These are phyloP conservation scores for Achroia grisella DNA, from an alignment of 1,140 invertebrate genomes.

Conservation along the genomic window DNA sequence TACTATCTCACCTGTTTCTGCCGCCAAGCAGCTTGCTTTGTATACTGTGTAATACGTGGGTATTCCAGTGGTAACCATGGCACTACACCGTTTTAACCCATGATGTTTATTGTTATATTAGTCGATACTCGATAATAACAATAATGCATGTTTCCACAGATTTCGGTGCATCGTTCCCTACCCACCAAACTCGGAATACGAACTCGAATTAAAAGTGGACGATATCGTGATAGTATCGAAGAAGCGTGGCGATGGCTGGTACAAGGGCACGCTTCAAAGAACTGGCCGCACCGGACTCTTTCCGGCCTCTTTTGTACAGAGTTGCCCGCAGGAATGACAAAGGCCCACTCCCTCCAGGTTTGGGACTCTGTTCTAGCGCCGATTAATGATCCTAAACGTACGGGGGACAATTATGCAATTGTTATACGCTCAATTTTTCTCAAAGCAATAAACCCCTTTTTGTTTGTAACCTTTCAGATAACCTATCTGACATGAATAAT, in stretches of 20 bases:
- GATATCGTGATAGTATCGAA: conserved; percentile 94
- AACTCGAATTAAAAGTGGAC: conserved; percentile 90
- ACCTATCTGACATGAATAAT: too few species aligned
- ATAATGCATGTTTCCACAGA: too few species aligned
- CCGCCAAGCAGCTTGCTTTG: too few species aligned
- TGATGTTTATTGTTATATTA: too few species aligned
- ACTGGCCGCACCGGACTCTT: conserved; percentile 94
- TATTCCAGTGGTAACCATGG: too few species aligned
- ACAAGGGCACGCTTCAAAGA: conserved; percentile 91
- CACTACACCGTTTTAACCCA: too few species aligned
- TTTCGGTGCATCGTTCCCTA: conserved; percentile 95
- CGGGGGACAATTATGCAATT: background rate
- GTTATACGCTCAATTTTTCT: background rate
- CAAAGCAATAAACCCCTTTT: background rate
- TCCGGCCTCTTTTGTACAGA: conserved; percentile 94
- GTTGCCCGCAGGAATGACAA: conserved; percentile 53
- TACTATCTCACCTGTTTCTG: too few species aligned
- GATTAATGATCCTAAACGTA: background rate
- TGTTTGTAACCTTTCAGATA: background rate
- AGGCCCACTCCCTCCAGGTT: conserved; percentile 13
- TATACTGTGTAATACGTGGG: too few species aligned
- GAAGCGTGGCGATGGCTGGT: conserved; percentile 96
- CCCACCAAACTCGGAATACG: conserved; percentile 95
- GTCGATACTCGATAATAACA: too few species aligned
- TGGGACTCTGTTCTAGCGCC: conserved; percentile 21